Percentiles rank a stretch among this genome's conserved stretches.
phyloP scores from a whole-genome alignment of 2,888 invertebrate species.

The Rugalucina vietnamica region DNA sequence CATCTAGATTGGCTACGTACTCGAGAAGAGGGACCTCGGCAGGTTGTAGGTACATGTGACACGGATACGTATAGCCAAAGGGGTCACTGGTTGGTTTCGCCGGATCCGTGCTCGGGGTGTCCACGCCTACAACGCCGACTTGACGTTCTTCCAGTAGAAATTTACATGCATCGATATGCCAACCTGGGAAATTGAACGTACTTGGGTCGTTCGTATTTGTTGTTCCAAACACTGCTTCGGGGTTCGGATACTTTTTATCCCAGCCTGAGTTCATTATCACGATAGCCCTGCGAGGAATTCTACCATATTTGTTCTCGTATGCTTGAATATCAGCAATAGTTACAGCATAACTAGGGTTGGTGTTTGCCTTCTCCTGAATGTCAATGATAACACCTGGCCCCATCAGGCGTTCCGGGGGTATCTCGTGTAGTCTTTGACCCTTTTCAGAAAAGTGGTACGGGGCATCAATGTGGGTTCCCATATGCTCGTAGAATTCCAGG shows the following conservation, averaged over 20 bases:
- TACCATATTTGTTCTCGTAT: conserved; percentile 83
- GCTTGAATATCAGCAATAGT: conserved; percentile 80
- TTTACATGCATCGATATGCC: conserved; percentile 86
- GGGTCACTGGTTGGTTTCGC: conserved; percentile 79
- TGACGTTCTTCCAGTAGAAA: conserved; percentile 85
- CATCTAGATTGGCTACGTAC: conserved; percentile 51
- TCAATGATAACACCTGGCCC: conserved; percentile 80
- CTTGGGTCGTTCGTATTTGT: conserved; percentile 16
- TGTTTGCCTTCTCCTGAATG: conserved; percentile 61
- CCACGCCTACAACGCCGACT: conserved; percentile 87
- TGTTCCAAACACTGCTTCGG: conserved; percentile 40
- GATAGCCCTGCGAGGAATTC: conserved; percentile 49
- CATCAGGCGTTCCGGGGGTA: conserved; percentile 84
- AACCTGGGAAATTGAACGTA: conserved; percentile 53
- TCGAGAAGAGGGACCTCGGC: conserved; percentile 48
- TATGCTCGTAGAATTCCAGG: conserved; percentile 85
- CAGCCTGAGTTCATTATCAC: conserved; percentile 58
- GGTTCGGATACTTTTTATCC: conserved; percentile 41
- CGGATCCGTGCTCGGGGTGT: conserved; percentile 87
- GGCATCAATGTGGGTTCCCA: conserved; percentile 88
- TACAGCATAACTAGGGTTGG: conserved; percentile 73
- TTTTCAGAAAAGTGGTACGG: conserved; percentile 86
- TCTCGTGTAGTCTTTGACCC: conserved; percentile 85
- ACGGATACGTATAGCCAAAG: not conserved
- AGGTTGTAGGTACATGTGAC: conserved; percentile 46